Evolutionary conservation across 2,888 invertebrate genomes (phyloP), one percentile per base, ranked within the genome.

Genomic region (Tachina fera): DNA sequence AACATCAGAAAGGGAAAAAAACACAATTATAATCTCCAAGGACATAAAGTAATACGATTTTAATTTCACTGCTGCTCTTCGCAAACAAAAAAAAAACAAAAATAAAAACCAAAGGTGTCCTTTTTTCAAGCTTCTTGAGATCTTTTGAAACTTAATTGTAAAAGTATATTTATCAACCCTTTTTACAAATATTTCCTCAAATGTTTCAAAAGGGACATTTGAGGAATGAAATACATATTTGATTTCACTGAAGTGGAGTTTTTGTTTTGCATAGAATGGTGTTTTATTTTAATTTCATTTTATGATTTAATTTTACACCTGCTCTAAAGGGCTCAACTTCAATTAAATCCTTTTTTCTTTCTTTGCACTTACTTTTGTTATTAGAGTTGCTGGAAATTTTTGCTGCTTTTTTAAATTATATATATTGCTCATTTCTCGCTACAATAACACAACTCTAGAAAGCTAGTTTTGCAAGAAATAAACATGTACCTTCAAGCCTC

Each of bases 251-350:
- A 19, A 51, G 60, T 67, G 70, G 56, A 77, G 39, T 77, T 56
- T 60, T 53, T 65, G 82, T 72, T 80, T 61, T 76, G 76, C 76
- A 65, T 53, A 31, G 58, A 76, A 85, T 83, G 83, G 82, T 87
- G 86, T 83, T 89, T 90, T 90, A 90, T 90, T 91, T 91, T 91
- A 91, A 91, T 91, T 91, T 90, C 89, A 90, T 91, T 91, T 91
- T 90, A 90, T 89, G 90, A 90, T 91, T 91, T 90, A 91, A 91
- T 90, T 91, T 91, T 91, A 91, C 91, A 91, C 91, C 91, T 91
- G 91, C 89, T 89, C 83, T 84, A 83, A 80, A 86, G 78, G 88
- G 87, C 87, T 88, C 88, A 86, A 90, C 90, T 90, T 91, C 91
- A 91, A 90, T 91, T 90, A 89, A 89, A 88, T 89, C 88, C 85